Evolutionary conservation across 2,888 invertebrate genomes (phyloP), one percentile per base, ranked within the genome.

Genomic region (Protodeltote pygarga): DNA sequence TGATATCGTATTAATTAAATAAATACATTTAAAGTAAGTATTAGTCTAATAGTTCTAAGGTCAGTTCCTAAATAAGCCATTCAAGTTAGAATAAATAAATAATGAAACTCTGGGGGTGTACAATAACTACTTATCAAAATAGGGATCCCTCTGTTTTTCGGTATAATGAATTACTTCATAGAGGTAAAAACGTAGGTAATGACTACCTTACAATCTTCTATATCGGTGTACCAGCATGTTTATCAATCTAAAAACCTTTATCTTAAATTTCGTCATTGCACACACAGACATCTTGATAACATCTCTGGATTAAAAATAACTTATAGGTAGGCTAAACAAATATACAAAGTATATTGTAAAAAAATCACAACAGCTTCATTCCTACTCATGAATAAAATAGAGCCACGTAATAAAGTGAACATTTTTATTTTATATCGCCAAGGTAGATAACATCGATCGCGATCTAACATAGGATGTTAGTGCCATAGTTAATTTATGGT

Each of bases 401-500:
- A n/a, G n/a, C n/a, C n/a, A n/a, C n/a, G n/a, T n/a, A n/a, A n/a
- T n/a, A n/a, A n/a, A n/a, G 4, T 8, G 13, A 2, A 13, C 5
- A 5, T 27, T 14, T n/a, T 9, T 5, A 19, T 3, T 27, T 3
- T 6, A 2, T 25, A 13, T 25, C 4, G 11, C 14, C 3, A 27
- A 13, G 8, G 1, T 11, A n/a, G 11, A 5, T 21, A 5, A 6
- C 35, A 9, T 16, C 16, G 25, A 35, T 24, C 35, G 17, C 17
- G 33, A 25, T 58, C 42, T 13, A 23, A 37, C 55, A 31, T 15
- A 57, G 65, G 62, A 71, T 60, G 51, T 61, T 37, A 21, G 19
- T 48, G 34, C 37, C 41, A 40, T 52, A 40, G 61, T 58, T 29
- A 59, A 58, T 60, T 60, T 57, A 45, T 42, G 44, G 33, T 21